Evolutionary conservation across 2,888 invertebrate species (phyloP), one percentile per base, ranked within the genome.

Genomic region (Spilosoma lubricipeda): DNA sequence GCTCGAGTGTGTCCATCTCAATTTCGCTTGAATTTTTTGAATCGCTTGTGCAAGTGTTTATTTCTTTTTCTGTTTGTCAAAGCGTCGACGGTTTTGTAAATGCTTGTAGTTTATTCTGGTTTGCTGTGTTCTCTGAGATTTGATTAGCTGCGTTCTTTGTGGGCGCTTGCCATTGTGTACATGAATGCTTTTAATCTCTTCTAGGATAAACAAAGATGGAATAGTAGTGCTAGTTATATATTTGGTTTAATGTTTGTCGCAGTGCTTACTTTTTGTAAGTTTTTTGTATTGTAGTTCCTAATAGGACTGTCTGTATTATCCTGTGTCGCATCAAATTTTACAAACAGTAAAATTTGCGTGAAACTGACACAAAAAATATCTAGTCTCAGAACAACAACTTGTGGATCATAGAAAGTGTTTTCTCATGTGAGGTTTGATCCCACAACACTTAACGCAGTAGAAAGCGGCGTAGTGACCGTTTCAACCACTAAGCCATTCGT

Each of bases 1-100:
- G 82, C 79, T 80, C 76, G 83, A 84, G 85, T 82, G 84, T 86
- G 89, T 89, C 86, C 81, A 83, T 89, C 86, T 88, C 88, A 86
- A 88, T 90, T 87, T 85, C 83, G 83, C 77, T 76, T 79, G 80
- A 81, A 81, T 80, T 83, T 85, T 85, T 86, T 83, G 82, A 86
- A 85, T 81, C 72, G 78, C 75, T 80, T 75, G 80, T 82, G 74
- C 70, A 70, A 5, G 69, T 42, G 48, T 73, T 39, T 69, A 71
- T 39, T 39, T 59, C 8, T 45, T 72, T 73, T 72, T n/a, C 68
- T 33, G 15, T 72, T 20, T 52, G 36, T 75, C 39, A 63, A 48
- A 68, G 64, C 67, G 67, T 30, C 3, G 56, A 75, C 64, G 18
- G 56, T 75, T 82, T 84, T 70, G 39, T 67, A 72, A 74, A 70